These are phyloP conservation scores for Grammomys dolichurus DNA, from an alignment of 2,113 vertebrate genomes.

Conservation along the genomic window DNA sequence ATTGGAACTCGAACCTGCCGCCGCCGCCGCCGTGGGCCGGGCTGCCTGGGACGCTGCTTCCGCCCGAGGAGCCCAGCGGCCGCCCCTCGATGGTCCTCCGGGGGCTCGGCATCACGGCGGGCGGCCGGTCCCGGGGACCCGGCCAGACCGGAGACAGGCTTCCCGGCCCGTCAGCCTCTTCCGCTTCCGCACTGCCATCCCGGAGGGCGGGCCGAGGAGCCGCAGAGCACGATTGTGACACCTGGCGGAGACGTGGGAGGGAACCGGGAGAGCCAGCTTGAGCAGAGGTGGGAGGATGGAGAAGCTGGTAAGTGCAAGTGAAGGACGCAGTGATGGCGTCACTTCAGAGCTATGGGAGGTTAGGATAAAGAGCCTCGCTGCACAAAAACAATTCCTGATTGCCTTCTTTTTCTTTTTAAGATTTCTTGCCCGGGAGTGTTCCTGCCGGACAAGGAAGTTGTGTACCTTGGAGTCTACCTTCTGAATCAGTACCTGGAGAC, in stretches of 20 bases:
- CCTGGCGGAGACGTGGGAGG: conserved; percentile 68
- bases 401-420: conserved; percentile 63
- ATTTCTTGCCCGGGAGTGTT: conserved; percentile 89
- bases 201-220: conserved; percentile 62
- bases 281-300: background rate
- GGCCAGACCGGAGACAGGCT: background rate
- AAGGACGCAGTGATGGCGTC: fast-evolving
- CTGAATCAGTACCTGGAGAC: conserved; percentile 87
- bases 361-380: background rate
- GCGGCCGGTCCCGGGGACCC: background rate
- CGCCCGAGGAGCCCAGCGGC: conserved; percentile 52
- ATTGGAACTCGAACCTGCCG: conserved; percentile 92
- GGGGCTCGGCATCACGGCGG: conserved; percentile 85
- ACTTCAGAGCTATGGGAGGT: background rate
- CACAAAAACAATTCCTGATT: background rate
- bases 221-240: conserved; percentile 60
- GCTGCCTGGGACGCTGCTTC: conserved; percentile 68
- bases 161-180: conserved; percentile 57
- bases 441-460: conserved; percentile 86
- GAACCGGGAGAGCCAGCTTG: background rate
- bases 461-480: conserved; percentile 88
- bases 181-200: conserved; percentile 78
- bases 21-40: conserved; percentile 79
- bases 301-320: background rate
- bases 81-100: conserved; percentile 83